Conservation (phyloP, 2,797 vertebrate genomes). For the Dipus sagitta region DNA sequence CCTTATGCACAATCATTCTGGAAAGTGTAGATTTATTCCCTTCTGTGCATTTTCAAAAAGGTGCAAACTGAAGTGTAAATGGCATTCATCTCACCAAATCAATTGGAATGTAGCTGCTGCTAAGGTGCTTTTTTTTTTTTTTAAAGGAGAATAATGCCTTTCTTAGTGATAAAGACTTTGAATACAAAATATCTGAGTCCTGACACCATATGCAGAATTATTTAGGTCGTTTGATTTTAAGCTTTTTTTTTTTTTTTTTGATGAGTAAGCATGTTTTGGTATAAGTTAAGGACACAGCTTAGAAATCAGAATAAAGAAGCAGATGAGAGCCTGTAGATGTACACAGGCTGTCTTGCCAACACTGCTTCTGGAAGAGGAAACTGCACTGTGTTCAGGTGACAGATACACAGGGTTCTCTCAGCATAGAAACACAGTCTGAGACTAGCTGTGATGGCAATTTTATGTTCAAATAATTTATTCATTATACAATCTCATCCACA, state of each 20-base stretch:
- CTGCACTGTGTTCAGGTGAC: slow-evolving; percentile 21
- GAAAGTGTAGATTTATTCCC: slow-evolving; percentile 90
- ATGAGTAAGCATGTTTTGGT: background rate
- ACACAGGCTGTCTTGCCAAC: background rate
- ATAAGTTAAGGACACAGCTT: slow-evolving; percentile 14
- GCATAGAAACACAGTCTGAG: slow-evolving; percentile 68
- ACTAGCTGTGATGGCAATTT: slow-evolving; percentile 72
- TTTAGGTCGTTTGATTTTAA: slow-evolving; percentile 40
- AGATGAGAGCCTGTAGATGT: slow-evolving; percentile 25
- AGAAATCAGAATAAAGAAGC: slow-evolving; percentile 67
- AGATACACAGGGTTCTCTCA: slow-evolving; percentile 36
- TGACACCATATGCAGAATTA: background rate
- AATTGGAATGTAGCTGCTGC: slow-evolving; percentile 82
- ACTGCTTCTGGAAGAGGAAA: background rate
- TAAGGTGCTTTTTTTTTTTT: slow-evolving; percentile 81
- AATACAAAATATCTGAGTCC: slow-evolving; percentile 57
- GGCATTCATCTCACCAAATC: slow-evolving; percentile 89
- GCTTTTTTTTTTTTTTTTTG: slow-evolving; percentile 35
- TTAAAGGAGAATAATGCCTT: slow-evolving; percentile 70
- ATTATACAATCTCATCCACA: slow-evolving; percentile 79
- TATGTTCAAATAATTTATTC: slow-evolving; percentile 84
- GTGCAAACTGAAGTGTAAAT: slow-evolving; percentile 91
- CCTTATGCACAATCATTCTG: slow-evolving; percentile 84
- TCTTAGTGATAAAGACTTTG: slow-evolving; percentile 56
- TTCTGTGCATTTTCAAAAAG: slow-evolving; percentile 87